A percentile compares a stretch with the other conserved stretches of the same genome.
phyloP scores from a whole-genome alignment of 2,888 invertebrate species.

The Gnatocerus cornutus region DNA sequence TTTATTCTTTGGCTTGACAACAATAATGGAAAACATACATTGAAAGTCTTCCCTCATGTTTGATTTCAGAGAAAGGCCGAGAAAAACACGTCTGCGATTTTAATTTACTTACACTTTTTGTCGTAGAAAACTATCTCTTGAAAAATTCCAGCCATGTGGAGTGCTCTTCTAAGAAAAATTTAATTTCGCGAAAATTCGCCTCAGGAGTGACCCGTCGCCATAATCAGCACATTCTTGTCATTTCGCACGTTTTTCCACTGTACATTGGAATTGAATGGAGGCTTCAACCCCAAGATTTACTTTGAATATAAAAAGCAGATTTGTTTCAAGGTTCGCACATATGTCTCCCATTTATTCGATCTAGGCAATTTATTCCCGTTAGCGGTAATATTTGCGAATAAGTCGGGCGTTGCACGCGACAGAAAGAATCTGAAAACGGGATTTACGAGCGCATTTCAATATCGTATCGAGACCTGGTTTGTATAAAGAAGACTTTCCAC shows the following conservation, averaged over 20 bases:
- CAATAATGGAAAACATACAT: constrained; percentile 27
- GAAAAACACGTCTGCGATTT: background rate
- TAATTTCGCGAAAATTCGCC: constrained; percentile 23
- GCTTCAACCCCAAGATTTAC: constrained; percentile 15
- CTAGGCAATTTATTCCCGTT: constrained; percentile 37
- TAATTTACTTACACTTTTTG: background rate
- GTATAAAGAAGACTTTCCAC: constrained; percentile 27
- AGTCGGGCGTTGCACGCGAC: constrained; percentile 35
- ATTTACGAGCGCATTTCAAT: constrained; percentile 48
- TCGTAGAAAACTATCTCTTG: background rate
- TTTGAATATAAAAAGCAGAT: constrained; percentile 29
- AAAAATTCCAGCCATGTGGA: constrained; percentile 6
- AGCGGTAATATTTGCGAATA: constrained; percentile 43
- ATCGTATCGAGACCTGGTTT: constrained; percentile 29
- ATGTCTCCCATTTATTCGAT: constrained; percentile 37
- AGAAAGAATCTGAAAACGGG: constrained; percentile 42
- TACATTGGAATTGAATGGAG: constrained; percentile 14
- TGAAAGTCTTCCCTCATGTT: constrained; percentile 3
- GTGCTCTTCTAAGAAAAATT: constrained; percentile 14
- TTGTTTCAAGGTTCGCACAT: constrained; percentile 27
- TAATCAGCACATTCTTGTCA: constrained; percentile 29
- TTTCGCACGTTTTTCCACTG: constrained; percentile 14
- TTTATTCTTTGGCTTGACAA: constrained; percentile 28
- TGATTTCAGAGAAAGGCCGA: background rate
- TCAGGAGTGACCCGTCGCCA: constrained; percentile 17